Evolutionary conservation across 2,113 vertebrate species (phyloP).

Genomic region (Ctenomys sociabilis): DNA sequence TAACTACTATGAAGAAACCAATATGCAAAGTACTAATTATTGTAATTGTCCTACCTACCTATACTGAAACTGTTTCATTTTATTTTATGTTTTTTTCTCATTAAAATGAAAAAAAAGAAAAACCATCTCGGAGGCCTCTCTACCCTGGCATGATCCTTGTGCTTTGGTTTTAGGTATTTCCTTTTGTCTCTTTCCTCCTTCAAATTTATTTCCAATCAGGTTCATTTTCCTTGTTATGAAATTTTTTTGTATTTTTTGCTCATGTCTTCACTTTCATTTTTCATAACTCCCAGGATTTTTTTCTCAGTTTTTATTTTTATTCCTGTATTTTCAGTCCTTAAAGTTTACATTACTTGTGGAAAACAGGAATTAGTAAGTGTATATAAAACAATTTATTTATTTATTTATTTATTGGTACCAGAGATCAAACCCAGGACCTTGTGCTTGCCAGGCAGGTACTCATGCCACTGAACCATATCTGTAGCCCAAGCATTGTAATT

Average conservation of each 20-base stretch:
- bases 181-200: background rate
- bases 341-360: background rate
- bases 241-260: slow-evolving; percentile 13
- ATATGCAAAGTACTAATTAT: too few species aligned
- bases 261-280: background rate
- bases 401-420: background rate
- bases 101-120: too few species aligned
- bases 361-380: background rate
- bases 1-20: too few species aligned
- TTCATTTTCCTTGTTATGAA: background rate
- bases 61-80: too few species aligned
- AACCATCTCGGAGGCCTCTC: background rate
- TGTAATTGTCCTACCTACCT: too few species aligned
- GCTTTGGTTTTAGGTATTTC: background rate
- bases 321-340: background rate
- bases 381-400: background rate
- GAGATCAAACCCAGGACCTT: too few species aligned
- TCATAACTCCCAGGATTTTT: background rate
- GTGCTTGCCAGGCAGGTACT: too few species aligned
- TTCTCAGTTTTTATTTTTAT: background rate
- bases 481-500: background rate
- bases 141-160: background rate
- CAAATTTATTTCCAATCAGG: background rate
- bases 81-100: too few species aligned
- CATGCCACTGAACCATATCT: too few species aligned